Evolutionary conservation across 2,888 invertebrate species (phyloP).

Genomic region (Acronicta aceris): DNA sequence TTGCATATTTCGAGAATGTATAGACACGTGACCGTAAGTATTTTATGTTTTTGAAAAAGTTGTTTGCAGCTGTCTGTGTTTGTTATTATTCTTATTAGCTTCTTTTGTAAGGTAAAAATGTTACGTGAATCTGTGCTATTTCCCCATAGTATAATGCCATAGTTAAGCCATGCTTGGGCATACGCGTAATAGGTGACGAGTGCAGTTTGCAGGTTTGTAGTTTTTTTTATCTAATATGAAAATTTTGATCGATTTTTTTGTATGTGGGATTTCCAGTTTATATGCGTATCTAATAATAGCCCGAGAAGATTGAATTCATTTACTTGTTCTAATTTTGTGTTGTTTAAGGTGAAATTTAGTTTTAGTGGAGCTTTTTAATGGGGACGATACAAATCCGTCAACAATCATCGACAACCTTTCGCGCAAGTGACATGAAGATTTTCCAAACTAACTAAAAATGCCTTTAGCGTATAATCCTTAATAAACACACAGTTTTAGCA

Average conservation of each 20-base stretch:
- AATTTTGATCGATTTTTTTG: background rate
- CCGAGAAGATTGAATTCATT: slow-evolving; percentile 8
- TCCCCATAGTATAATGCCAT: slow-evolving; percentile 1
- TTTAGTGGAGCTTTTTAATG: slow-evolving; percentile 7
- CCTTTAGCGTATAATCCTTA: too few relatives aligned
- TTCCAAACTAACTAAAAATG: too few relatives aligned
- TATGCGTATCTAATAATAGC: background rate
- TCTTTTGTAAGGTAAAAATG: slow-evolving; percentile 4
- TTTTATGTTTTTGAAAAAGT: slow-evolving; percentile 2
- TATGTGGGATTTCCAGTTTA: slow-evolving; percentile 2
- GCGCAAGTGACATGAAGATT: too few relatives aligned
- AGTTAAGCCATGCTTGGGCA: slow-evolving; percentile 1
- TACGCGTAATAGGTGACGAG: background rate
- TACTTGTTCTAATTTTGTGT: slow-evolving; percentile 7
- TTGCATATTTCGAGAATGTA: slow-evolving; percentile 6
- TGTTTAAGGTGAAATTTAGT: background rate
- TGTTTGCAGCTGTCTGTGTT: slow-evolving; percentile 8
- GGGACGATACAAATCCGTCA: background rate
- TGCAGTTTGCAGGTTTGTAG: background rate
- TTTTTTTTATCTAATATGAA: background rate
- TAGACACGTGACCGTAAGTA: background rate
- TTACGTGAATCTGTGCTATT: background rate
- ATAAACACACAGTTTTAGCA: background rate
- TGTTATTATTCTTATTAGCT: slow-evolving; percentile 1
- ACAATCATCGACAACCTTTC: too few relatives aligned